These are phyloP conservation scores for Drosophila ustulata DNA, from an alignment of 2,888 invertebrate species.

Conservation along the genomic window DNA sequence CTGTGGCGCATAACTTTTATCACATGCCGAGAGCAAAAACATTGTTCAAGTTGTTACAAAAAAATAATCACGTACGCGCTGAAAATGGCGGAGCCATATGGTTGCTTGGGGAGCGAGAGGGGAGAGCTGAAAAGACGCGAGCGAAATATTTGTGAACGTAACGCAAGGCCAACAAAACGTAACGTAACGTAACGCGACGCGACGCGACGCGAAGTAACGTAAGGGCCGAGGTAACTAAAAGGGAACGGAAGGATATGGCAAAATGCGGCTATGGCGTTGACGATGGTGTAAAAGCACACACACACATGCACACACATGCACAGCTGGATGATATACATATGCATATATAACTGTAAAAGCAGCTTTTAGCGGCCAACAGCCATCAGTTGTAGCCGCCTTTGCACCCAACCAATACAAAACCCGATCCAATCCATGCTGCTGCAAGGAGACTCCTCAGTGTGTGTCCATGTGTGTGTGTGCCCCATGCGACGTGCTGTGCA, in stretches of 20 bases:
- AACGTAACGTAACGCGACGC: conserved; percentile 52
- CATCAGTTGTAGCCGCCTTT: conserved; percentile 30
- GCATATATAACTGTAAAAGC: conserved; percentile 69
- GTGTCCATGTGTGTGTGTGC: conserved; percentile 29
- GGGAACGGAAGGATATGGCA: conserved; percentile 74
- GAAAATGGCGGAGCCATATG: conserved; percentile 61
- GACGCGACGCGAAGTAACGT: conserved; percentile 30
- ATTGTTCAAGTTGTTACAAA: conserved; percentile 75
- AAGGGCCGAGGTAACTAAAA: conserved; percentile 14
- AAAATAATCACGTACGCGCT: conserved; percentile 77
- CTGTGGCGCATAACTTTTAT: conserved; percentile 61
- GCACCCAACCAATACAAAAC: conserved; percentile 7
- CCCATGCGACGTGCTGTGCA: conserved; percentile 73
- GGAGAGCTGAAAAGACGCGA: conserved; percentile 41
- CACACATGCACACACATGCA: conserved; percentile 18
- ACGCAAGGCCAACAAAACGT: conserved; percentile 59
- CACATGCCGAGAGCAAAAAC: conserved; percentile 65
- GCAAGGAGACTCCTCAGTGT: conserved; percentile 23
- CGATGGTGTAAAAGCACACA: conserved; percentile 54
- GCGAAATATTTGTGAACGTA: conserved; percentile 66
- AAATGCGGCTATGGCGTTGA: conserved; percentile 70
- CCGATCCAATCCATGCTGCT: conserved; percentile 31
- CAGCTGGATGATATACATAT: conserved; percentile 4
- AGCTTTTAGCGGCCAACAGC: conserved; percentile 77
- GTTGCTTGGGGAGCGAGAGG: conserved; percentile 7